These are phyloP conservation scores for Montifringilla adamsi DNA, from an alignment of 2,113 vertebrate genomes.

Conservation along the genomic window DNA sequence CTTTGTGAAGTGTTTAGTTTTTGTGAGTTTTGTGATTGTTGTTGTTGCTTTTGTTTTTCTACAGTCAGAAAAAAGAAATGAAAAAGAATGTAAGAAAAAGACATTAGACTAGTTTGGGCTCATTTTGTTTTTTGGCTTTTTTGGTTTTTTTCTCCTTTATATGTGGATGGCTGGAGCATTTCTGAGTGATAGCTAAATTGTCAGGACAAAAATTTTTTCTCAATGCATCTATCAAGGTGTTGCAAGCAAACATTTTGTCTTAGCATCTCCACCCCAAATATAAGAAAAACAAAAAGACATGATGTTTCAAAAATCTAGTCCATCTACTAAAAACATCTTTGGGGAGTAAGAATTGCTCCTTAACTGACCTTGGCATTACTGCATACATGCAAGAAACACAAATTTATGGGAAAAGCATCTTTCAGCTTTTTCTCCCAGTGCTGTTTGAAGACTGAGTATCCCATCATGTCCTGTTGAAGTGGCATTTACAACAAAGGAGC, in stretches of 20 bases:
- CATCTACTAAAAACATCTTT: neutral
- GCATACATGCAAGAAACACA: neutral
- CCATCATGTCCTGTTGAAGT: neutral
- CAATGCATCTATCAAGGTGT: neutral
- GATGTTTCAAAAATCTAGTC: neutral
- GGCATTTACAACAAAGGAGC: neutral
- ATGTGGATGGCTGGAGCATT: neutral
- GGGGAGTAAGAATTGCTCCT: neutral
- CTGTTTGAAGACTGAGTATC: neutral
- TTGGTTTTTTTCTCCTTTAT: neutral
- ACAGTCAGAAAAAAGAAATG: neutral
- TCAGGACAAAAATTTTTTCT: neutral
- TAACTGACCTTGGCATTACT: neutral
- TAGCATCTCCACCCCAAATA: fast-evolving
- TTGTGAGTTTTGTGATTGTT: neutral
- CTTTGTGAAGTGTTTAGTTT: neutral
- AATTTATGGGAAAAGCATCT: neutral
- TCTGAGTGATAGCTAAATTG: neutral
- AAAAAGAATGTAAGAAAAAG: neutral
- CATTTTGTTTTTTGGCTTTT: neutral
- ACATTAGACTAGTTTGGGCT: neutral
- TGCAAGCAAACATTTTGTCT: neutral
- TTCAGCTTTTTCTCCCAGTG: neutral
- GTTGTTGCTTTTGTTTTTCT: neutral
- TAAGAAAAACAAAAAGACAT: neutral